A percentile compares a stretch with the other conserved stretches of the same genome.
phyloP scores from a whole-genome alignment of 2,888 invertebrate species.

The Apodemia mormo region DNA sequence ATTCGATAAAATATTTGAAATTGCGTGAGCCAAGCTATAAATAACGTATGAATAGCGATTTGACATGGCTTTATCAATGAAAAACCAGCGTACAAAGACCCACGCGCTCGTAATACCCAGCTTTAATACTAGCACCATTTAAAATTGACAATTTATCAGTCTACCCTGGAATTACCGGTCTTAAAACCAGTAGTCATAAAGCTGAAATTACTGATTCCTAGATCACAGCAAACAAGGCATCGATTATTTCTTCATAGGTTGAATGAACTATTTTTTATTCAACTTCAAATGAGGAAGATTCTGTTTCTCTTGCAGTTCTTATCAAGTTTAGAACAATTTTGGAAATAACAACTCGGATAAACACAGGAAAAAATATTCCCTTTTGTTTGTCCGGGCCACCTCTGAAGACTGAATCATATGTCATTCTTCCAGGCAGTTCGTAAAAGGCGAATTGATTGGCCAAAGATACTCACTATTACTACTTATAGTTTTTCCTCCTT shows the following conservation, averaged over 20 bases:
- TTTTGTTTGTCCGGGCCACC: no score
- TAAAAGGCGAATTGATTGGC: no score
- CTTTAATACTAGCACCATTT: neutral
- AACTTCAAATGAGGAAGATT: neutral
- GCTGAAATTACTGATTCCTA: neutral
- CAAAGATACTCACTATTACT: no score
- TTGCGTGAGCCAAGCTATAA: neutral
- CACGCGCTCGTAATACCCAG: neutral
- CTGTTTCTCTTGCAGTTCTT: no score
- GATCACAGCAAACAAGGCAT: neutral
- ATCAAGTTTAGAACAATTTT: no score
- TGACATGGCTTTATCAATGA: neutral
- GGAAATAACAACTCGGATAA: no score
- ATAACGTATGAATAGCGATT: neutral
- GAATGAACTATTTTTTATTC: neutral
- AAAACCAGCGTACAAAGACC: neutral
- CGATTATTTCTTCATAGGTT: neutral
- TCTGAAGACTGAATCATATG: no score
- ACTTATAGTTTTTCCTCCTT: no score
- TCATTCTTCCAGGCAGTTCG: no score
- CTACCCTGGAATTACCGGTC: neutral
- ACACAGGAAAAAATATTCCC: no score
- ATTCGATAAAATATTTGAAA: neutral
- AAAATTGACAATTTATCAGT: neutral
- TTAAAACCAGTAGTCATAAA: neutral